These are phyloP conservation scores for Oreotrochilus melanogaster DNA, from an alignment of 2,113 vertebrate genomes.

Conservation along the genomic window DNA sequence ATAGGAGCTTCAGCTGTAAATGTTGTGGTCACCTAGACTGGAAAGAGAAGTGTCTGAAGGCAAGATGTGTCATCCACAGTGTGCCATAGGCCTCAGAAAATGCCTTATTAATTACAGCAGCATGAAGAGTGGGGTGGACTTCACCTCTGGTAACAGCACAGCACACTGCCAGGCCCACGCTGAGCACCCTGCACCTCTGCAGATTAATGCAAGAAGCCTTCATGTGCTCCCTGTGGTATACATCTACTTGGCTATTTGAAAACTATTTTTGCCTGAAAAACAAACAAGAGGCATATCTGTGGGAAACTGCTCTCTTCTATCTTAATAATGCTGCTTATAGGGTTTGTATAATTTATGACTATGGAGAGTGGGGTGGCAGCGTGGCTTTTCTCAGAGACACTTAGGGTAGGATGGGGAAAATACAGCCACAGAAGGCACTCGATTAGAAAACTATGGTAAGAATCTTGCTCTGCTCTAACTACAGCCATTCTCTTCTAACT, in stretches of 20 bases:
- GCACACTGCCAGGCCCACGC: accelerated
- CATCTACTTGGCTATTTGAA: background rate
- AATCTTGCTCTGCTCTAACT: conserved; percentile 17
- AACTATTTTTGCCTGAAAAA: background rate
- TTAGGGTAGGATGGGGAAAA: background rate
- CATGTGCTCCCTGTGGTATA: background rate
- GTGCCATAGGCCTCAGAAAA: background rate
- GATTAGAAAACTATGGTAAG: conserved; percentile 37
- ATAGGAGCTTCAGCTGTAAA: background rate
- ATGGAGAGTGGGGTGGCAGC: background rate
- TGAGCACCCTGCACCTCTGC: accelerated
- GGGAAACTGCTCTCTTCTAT: background rate
- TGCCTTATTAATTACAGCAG: background rate
- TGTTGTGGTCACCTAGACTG: background rate
- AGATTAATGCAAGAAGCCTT: background rate
- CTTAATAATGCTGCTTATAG: background rate
- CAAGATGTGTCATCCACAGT: background rate
- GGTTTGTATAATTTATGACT: background rate
- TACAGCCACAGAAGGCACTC: background rate
- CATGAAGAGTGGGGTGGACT: background rate
- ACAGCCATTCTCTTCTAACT: background rate
- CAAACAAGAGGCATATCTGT: background rate
- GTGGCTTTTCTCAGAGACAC: conserved; percentile 31
- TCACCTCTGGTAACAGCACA: background rate
- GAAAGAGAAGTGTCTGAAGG: background rate